Base-by-base conservation (phyloP, 2,888 invertebrate species). In the Nomada flava region DNA sequence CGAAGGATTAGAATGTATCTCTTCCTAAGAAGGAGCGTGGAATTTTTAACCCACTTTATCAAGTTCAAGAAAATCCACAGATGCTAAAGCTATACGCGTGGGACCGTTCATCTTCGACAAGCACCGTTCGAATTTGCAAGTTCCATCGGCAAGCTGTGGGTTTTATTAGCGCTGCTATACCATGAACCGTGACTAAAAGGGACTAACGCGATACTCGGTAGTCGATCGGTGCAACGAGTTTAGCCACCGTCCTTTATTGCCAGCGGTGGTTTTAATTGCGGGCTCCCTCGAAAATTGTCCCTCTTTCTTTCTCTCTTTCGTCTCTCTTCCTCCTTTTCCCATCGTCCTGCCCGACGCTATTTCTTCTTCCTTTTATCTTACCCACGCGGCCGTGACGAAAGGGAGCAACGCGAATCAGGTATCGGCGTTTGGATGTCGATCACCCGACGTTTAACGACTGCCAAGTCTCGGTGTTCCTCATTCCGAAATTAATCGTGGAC, bases 121-220 rank as follows among this genome's bases (percentile, higher is more conserved):
- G 44, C 75, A 62, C 59, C 53, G 59, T 63, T 23, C 78, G 70
- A 91, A 92, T 92, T 92, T 92, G 91, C 92, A 92, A 92, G 91
- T 91, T 92, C 91, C 91, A 89, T 84, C 86, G 52, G 63, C 23
- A 50, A 29, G 82, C 82, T 85, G 84, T 83, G 83, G 88, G 84
- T 88, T 83, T 86, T 80, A 88, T 86, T 85, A 71, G 70, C 81
- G 67, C 69, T 69, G 76, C 50, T 71, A 63, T 81, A 77, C 76
- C 82, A 74, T 70, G 72, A 79, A 83, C 88, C 88, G 88, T 88
- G 83, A 88, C 88, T 88, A 88, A 88, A 88, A 77, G 85, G 81
- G 76, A 73, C 78, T 86, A 88, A 88, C 88, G 83, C 86, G 84
- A 83, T 85, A 79, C 88, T 88, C 84, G 88, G 88, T 86, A 88